phyloP scores from a whole-genome alignment of 2,888 invertebrate species.

The Plemyria rubiginata region DNA sequence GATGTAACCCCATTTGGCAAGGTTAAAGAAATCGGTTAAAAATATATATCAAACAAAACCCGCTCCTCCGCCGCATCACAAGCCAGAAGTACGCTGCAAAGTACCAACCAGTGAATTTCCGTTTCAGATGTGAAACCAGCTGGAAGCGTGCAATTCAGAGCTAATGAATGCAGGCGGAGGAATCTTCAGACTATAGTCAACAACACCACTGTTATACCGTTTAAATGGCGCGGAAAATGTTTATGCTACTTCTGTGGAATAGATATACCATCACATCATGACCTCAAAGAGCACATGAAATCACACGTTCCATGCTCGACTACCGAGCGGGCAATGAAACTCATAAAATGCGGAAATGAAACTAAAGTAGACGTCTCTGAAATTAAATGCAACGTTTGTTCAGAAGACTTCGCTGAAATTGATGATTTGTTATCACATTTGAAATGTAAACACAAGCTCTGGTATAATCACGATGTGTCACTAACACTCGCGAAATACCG shows the following conservation, averaged over 20 bases:
- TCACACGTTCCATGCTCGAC: constrained; percentile 60
- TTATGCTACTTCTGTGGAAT: constrained; percentile 74
- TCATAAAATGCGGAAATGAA: constrained; percentile 62
- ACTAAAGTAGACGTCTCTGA: constrained; percentile 72
- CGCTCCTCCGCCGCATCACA: neutral
- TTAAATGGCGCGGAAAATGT: constrained; percentile 73
- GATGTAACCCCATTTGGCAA: too few species aligned
- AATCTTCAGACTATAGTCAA: constrained; percentile 73
- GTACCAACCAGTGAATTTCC: constrained; percentile 49
- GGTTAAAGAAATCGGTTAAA: too few species aligned
- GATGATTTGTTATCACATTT: constrained; percentile 54
- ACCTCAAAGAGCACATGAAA: constrained; percentile 62
- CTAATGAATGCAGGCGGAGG: constrained; percentile 47
- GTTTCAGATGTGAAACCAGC: constrained; percentile 72
- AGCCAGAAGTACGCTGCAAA: constrained; percentile 1
- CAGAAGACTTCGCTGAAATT: constrained; percentile 37
- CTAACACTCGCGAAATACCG: constrained; percentile 57
- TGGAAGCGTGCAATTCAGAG: constrained; percentile 47
- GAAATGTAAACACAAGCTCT: constrained; percentile 56
- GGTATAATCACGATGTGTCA: constrained; percentile 55
- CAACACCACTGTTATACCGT: constrained; percentile 72
- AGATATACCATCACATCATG: constrained; percentile 50
- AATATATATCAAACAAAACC: neutral
- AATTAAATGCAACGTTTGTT: constrained; percentile 63
- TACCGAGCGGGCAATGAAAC: constrained; percentile 58